These are phyloP conservation scores for Lepeophtheirus salmonis DNA, from an alignment of 1,140 invertebrate genomes.

Conservation along the genomic window DNA sequence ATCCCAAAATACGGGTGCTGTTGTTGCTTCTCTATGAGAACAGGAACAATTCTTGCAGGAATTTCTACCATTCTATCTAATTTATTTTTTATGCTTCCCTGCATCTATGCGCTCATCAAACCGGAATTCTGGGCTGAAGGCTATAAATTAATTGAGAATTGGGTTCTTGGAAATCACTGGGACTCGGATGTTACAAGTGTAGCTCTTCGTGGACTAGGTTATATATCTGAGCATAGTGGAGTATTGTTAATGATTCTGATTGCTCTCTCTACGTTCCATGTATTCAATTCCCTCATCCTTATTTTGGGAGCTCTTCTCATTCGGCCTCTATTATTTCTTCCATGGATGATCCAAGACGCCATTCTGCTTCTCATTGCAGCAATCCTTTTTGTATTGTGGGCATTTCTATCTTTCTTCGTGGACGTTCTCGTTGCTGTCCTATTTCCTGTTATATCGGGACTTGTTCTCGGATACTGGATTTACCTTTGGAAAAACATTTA, in stretches of 20 bases:
- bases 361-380: background rate
- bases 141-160: slow-evolving; percentile 6
- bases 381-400: slow-evolving; percentile 1
- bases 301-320: slow-evolving; percentile 6
- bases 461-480: slow-evolving; percentile 15
- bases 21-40: slow-evolving; percentile 1
- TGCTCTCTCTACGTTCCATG: slow-evolving; percentile 4
- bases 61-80: background rate
- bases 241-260: slow-evolving; percentile 7
- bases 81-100: background rate
- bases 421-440: slow-evolving; percentile 11
- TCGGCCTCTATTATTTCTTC: background rate
- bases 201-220: background rate
- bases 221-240: background rate
- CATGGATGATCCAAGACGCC: slow-evolving; percentile 12
- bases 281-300: slow-evolving; percentile 4
- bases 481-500: slow-evolving; percentile 12
- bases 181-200: slow-evolving; percentile 5
- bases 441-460: slow-evolving; percentile 8
- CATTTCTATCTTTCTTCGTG: slow-evolving; percentile 17
- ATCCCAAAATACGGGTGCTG: no score
- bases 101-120: slow-evolving; percentile 11
- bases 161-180: slow-evolving; percentile 4
- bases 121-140: slow-evolving; percentile 10
- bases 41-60: background rate